Evolutionary conservation across 1,140 invertebrate species (phyloP), one percentile per base, ranked within the genome.

Genomic region (Pseudomyrmex dendroicus): DNA sequence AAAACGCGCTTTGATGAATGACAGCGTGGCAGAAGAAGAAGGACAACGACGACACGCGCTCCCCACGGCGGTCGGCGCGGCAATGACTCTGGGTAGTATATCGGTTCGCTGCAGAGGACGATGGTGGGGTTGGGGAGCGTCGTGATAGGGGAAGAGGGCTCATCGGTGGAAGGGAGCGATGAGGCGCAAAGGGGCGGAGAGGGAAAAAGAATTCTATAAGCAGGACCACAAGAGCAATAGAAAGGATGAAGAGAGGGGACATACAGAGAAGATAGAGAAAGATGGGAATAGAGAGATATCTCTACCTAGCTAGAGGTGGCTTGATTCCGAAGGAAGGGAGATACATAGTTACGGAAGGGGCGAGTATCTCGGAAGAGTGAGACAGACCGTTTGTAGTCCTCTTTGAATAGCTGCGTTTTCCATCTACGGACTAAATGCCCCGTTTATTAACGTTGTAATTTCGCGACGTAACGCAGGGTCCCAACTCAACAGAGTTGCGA

Each of bases 61-160:
- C 88, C 87, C 90, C 89, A 74, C 91, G 89, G 83, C 86, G 89
- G 90, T 87, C 89, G 91, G 88, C 91, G 89, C 91, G 90, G 90
- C 89, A 93, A 93, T 92, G 92, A 93, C 87, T 84, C 73, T 84
- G 86, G 89, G 74, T 35, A 7, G 35, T 86, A 84, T 73, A 85
- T 70, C 56, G 66, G 83, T 84, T 88, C 64, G 74, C 59, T 86
- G 70, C 74, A 82, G 62, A 59, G 61, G 56, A 54, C 20, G 52
- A 2, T 84, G 86, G 83, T 85, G 83, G 86, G 88, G 86, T 56
- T 80, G 35, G 82, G 82, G 64, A 62, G 86, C 78, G n/a, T 68
- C 72, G 50, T 73, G 83, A 83, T 72, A 80, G 73, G 89, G 85
- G 83, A 80, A 59, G 62, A 52, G 48, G 64, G 64, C 52, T n/a